These are phyloP conservation scores for Agrilus cyanescens DNA, from an alignment of 2,888 invertebrate genomes.

Conservation along the genomic window DNA sequence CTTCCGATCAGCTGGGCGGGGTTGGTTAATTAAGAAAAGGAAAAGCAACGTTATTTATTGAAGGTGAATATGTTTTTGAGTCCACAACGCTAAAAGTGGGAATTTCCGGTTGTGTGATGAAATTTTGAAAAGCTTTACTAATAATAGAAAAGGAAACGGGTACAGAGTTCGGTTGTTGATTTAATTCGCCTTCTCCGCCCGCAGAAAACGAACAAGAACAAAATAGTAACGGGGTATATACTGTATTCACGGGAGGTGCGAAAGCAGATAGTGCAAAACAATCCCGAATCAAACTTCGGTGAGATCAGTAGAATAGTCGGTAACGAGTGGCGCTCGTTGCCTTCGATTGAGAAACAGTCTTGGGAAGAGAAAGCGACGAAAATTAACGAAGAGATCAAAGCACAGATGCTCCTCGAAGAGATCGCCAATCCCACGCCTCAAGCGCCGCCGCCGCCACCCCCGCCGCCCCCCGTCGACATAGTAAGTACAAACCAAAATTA, in stretches of 20 bases:
- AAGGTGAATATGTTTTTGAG: no score
- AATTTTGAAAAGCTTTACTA: no score
- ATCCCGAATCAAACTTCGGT: constrained; percentile 91
- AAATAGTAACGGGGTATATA: constrained; percentile 92
- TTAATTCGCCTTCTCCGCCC: constrained; percentile 3
- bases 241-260: constrained; percentile 94
- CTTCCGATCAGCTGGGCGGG: no score
- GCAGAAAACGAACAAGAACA: constrained; percentile 51
- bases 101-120: no score
- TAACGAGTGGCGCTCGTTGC: constrained; percentile 87
- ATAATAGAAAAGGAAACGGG: no score
- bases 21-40: no score
- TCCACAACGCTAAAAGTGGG: no score
- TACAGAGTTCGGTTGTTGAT: no score
- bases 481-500: constrained; percentile 16
- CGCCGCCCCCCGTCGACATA: constrained; percentile 21
- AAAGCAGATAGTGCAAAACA: constrained; percentile 81
- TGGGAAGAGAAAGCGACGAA: constrained; percentile 90
- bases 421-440: constrained; percentile 37
- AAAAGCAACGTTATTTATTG: no score
- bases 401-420: constrained; percentile 46
- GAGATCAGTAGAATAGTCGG: constrained; percentile 64
- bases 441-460: constrained; percentile 18
- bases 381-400: constrained; percentile 77
- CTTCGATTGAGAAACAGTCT: constrained; percentile 74